Conservation (phyloP, 2,113 vertebrate genomes). For the Condylura cristata region DNA sequence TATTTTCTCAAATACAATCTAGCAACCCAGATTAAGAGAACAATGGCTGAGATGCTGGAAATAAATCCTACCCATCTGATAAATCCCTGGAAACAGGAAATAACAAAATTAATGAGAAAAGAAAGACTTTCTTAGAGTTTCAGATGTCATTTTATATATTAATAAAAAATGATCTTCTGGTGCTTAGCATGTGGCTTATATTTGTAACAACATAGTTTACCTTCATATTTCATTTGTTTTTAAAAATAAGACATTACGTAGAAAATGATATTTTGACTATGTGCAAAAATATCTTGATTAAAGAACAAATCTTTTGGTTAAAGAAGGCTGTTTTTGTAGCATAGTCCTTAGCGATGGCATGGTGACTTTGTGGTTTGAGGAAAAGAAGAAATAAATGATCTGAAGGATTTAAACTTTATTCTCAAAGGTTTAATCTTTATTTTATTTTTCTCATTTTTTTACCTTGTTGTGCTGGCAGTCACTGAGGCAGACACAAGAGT, state of each 20-base stretch:
- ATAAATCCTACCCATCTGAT: conserved; percentile 56
- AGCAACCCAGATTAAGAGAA: conserved; percentile 74
- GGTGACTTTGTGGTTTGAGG: background rate
- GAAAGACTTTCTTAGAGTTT: conserved; percentile 39
- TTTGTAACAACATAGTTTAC: background rate
- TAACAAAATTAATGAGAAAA: conserved; percentile 44
- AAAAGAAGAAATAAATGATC: background rate
- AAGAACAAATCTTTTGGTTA: background rate
- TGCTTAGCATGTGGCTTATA: background rate
- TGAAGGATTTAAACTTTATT: background rate
- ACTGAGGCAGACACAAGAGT: background rate
- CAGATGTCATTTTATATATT: background rate
- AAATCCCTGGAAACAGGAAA: conserved; percentile 62
- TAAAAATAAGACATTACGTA: background rate
- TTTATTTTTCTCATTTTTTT: too few relatives aligned
- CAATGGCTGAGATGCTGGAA: conserved; percentile 66
- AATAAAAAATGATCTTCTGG: background rate
- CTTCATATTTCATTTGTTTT: background rate
- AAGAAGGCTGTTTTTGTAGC: background rate
- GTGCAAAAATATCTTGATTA: background rate
- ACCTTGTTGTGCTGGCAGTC: background rate
- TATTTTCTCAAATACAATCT: conserved; percentile 73
- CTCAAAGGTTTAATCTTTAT: background rate
- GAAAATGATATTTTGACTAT: background rate
- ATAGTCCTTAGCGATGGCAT: background rate